phyloP scores from a whole-genome alignment of 2,797 vertebrate genomes.

The Anguilla pacifica region DNA sequence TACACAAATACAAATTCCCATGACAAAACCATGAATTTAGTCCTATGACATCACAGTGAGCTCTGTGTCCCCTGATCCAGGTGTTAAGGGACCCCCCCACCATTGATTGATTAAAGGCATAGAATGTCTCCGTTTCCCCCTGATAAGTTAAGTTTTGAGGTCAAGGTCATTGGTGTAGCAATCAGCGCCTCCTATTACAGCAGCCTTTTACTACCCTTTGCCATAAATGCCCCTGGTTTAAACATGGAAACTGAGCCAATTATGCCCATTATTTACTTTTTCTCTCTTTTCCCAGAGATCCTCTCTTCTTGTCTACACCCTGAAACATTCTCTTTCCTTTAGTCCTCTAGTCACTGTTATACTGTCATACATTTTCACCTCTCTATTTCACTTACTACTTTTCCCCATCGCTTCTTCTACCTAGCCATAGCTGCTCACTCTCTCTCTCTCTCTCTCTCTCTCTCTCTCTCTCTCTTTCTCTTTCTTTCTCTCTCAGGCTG shows the following conservation, averaged over 20 bases:
- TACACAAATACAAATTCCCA: background rate
- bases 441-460: background rate
- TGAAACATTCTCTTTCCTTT: background rate
- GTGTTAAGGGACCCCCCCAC: constrained; percentile 3
- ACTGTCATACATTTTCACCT: background rate
- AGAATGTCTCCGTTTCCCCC: background rate
- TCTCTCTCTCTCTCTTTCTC: background rate
- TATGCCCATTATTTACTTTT: background rate
- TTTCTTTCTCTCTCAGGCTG: background rate
- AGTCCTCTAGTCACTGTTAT: background rate
- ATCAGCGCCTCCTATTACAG: background rate
- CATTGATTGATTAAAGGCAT: constrained; percentile 21
- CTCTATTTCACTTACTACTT: background rate
- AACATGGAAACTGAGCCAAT: background rate
- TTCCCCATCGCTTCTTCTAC: background rate
- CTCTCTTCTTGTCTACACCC: background rate
- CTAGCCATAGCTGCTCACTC: background rate
- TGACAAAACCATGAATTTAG: constrained; percentile 9
- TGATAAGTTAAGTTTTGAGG: background rate
- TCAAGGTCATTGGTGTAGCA: background rate
- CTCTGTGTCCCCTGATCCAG: background rate
- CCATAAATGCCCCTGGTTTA: background rate
- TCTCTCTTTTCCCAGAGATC: background rate
- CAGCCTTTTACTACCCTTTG: background rate
- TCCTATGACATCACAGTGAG: constrained; percentile 4